Conservation (phyloP, 2,113 vertebrate species). For the Halichoeres trimaculatus region DNA sequence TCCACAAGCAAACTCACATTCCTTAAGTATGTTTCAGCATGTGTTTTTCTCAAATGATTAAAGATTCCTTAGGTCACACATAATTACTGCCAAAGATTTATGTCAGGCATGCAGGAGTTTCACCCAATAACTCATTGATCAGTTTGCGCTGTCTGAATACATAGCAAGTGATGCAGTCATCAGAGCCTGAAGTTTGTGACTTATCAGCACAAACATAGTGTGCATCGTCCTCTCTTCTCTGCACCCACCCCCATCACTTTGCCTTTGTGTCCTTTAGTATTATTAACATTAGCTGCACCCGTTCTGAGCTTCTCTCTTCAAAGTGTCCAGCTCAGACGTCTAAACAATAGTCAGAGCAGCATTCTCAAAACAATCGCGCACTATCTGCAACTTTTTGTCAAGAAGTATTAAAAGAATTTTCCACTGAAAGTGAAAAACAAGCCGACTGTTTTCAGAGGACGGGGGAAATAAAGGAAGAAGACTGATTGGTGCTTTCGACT, state of each 20-base stretch:
- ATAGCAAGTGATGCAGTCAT: conserved; percentile 50
- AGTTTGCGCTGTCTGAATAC: conserved; percentile 57
- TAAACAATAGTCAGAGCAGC: conserved; percentile 36
- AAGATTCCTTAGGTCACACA: conserved; percentile 18
- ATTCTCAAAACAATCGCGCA: conserved; percentile 34
- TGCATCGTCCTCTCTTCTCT: conserved; percentile 26
- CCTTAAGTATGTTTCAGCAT: not conserved
- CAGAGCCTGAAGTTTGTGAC: conserved; percentile 52
- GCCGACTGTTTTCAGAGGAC: not conserved
- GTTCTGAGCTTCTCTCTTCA: conserved; percentile 28
- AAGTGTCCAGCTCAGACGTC: conserved; percentile 36
- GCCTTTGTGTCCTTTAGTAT: conserved; percentile 16
- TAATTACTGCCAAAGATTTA: conserved; percentile 4
- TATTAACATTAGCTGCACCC: conserved; percentile 7
- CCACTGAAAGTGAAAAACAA: not conserved
- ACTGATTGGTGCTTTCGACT: not conserved
- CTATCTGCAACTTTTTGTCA: not conserved
- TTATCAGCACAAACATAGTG: conserved; percentile 69
- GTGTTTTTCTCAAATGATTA: conserved; percentile 6
- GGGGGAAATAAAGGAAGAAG: not conserved
- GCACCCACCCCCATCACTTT: not conserved
- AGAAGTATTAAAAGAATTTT: conserved; percentile 19
- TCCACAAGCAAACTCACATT: not conserved
- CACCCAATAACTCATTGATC: conserved; percentile 53
- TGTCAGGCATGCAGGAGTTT: conserved; percentile 25